Percentiles rank a stretch among this genome's conserved stretches.
Evolutionary conservation across 2,113 vertebrate genomes (phyloP).

Genomic region (Apistogramma diplotaenia): DNA sequence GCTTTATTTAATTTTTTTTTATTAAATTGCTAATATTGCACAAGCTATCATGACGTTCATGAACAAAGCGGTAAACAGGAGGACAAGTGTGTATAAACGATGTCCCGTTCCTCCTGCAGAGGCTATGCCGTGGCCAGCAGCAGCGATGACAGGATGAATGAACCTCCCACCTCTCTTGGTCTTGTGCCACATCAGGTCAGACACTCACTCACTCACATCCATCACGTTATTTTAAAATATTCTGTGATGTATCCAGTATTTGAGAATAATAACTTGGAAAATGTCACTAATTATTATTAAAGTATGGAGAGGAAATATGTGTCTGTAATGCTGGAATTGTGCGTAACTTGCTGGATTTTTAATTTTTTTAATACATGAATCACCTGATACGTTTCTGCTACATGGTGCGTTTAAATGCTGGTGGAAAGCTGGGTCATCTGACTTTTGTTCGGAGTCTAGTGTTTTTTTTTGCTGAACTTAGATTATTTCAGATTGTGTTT

Average conservation of each 20-base stretch:
- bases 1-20: too few relatives aligned
- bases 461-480: too few relatives aligned
- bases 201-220: neutral
- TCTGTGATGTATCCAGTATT: neutral
- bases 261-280: neutral
- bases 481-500: too few relatives aligned
- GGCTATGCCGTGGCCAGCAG: conserved; percentile 97
- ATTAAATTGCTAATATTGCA: neutral
- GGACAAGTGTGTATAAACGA: neutral
- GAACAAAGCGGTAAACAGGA: neutral
- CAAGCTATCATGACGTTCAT: neutral
- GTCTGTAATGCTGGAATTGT: too few relatives aligned
- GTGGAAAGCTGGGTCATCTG: too few relatives aligned
- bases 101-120: conserved; percentile 64
- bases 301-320: too few relatives aligned
- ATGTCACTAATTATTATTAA: neutral
- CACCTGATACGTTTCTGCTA: too few relatives aligned
- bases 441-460: too few relatives aligned
- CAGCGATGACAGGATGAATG: conserved; percentile 98
- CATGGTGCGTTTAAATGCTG: too few relatives aligned
- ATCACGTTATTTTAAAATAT: neutral
- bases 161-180: conserved; percentile 94
- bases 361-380: too few relatives aligned
- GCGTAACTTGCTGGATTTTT: too few relatives aligned
- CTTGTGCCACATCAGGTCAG: conserved; percentile 97